Evolutionary conservation across 2,113 vertebrate species (phyloP), one percentile per base, ranked within the genome.

Genomic region (Pseudorhombus dupliciocellatus): DNA sequence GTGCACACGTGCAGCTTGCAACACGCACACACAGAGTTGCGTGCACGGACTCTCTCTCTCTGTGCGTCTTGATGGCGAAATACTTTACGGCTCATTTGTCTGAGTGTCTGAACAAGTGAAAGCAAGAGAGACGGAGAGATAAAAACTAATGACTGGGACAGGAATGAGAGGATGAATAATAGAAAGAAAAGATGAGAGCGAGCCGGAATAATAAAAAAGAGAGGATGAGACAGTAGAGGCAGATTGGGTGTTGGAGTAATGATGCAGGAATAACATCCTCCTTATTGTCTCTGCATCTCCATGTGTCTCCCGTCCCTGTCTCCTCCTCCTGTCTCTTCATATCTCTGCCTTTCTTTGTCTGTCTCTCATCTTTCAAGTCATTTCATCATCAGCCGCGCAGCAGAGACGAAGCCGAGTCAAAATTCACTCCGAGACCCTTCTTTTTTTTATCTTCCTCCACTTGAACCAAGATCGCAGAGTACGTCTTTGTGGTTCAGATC

Each of bases 11-110:
- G 20, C 18, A 44, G 34, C 34, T 37, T 52, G 21, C 66, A 66
- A 51, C 56, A 59, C 28, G 54, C 48, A 46, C 55, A 34, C 64
- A 51, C 8, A 21, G 12, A 53, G 5, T 6, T 10, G 10, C 34
- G 48, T 48, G 21, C 46, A 48, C 46, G n/a, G 46, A 50, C 7
- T n/a, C 46, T 21, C 66, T 71, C 58, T 61, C 31, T 71, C 58
- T 61, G 26, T 44, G 59, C 61, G 51, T 76, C 87, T 84, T 78
- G 75, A 86, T 85, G 76, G 85, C 68, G 48, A 85, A 85, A 85
- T 81, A 85, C 87, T 90, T 90, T 73, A 88, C 56, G 84, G 77
- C 84, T 89, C 83, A 86, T 89, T 91, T 86, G 79, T 83, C 78
- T 86, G 70, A 81, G 81, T 78, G 71, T 82, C 75, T 77, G 80